Evolutionary conservation across 2,888 invertebrate genomes (phyloP), one percentile per base, ranked within the genome.

Genomic region (Pachycephus smyrnensis): DNA sequence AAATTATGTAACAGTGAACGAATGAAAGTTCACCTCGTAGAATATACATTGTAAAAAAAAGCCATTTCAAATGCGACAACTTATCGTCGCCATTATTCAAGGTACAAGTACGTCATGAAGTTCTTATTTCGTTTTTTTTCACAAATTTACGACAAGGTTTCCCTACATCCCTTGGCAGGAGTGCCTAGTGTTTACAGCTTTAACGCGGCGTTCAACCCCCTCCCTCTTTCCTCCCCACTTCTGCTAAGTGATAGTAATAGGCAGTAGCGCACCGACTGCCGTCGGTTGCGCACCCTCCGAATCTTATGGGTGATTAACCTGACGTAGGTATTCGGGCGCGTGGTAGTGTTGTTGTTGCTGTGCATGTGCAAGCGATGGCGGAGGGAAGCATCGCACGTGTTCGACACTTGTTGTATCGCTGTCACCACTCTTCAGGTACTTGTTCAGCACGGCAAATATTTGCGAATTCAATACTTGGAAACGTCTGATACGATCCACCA

Each of bases 391-490:
- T 69, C 98, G 94, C 23, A 99, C 98, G 91, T 99, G 98, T 90
- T 99, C 99, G 30, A 98, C 98, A 73, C 98, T 98, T 73, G 96
- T 95, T 23, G 93, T 93, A 88, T 97, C 97, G 78, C 95, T 95
- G 87, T 96, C 96, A 77, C 96, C 96, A 3, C 96, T 96, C 87
- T 97, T 97, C 81, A 98, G 94, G 92, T 98, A 98, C 89, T 99
- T 98, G 92, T 98, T 97, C 80, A 99, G 93, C 82, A 98, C 96
- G 73, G 98, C 98, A 93, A 98, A 98, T 85, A 99, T 98, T 93
- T 99, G 99, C 15, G 98, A 98, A 93, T 99, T 99, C 79, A 99
- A 93, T 81, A 99, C 98, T 93, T 99, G 99, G 93, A 99, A 99
- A 80, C 99, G 95, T 73, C 99, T 94, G 88, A 99, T 98, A 82